phyloP scores from a whole-genome alignment of 2,113 vertebrate species.

The Plestiodon gilberti region DNA sequence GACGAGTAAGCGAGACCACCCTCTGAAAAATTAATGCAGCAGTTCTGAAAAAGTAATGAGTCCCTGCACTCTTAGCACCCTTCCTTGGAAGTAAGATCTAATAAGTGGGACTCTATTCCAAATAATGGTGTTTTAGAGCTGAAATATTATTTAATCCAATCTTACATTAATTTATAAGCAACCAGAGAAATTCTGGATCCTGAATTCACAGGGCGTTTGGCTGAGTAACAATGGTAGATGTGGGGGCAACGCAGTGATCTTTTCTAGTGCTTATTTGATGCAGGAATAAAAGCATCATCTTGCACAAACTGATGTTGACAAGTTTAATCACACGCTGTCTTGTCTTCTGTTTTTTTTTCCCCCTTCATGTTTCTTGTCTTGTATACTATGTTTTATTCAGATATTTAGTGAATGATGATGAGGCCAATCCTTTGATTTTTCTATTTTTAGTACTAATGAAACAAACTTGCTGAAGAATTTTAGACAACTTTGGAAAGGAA shows the following conservation, averaged over 20 bases:
- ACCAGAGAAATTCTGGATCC: constrained; percentile 1
- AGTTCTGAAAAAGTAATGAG: not conserved
- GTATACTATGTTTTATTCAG: constrained; percentile 69
- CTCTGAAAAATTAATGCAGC: not conserved
- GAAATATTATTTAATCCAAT: not conserved
- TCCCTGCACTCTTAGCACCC: not conserved
- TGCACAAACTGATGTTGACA: constrained; percentile 48
- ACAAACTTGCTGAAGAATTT: constrained; percentile 6
- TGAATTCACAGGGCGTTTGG: constrained; percentile 26
- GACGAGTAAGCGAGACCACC: not conserved
- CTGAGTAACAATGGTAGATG: constrained; percentile 30
- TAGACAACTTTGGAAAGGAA: constrained; percentile 6
- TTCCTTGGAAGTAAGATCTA: not conserved
- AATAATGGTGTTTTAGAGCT: not conserved
- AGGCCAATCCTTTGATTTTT: constrained; percentile 39
- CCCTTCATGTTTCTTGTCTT: constrained; percentile 63
- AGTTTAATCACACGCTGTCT: constrained; percentile 53
- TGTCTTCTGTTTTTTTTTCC: constrained; percentile 50
- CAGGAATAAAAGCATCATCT: constrained; percentile 43
- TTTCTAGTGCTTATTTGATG: constrained; percentile 47
- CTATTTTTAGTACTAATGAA: constrained; percentile 39
- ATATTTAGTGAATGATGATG: constrained; percentile 56
- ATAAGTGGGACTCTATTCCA: not conserved
- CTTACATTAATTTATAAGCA: constrained; percentile 28
- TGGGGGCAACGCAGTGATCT: constrained; percentile 18